Percentiles rank a stretch among this genome's conserved stretches.
Conservation (phyloP, 1,140 invertebrate genomes). For the Bombus polaris region DNA sequence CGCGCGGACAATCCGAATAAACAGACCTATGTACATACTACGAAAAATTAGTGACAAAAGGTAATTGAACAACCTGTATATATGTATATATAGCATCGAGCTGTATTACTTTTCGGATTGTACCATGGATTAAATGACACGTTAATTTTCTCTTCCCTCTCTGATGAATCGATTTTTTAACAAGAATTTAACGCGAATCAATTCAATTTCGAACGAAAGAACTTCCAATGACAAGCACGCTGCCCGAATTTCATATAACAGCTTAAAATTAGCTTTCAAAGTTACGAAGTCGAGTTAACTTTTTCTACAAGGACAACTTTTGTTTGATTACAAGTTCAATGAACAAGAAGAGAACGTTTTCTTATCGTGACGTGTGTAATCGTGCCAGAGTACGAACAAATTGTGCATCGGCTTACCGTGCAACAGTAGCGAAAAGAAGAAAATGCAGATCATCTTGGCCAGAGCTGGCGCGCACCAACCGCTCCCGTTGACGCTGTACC, state of each 20-base stretch:
- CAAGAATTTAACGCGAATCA: background rate
- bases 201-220: background rate
- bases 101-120: background rate
- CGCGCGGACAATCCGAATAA: constrained; percentile 4
- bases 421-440: constrained; percentile 65
- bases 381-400: background rate
- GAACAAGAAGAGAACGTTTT: background rate
- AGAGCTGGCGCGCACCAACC: constrained; percentile 39
- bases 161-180: background rate
- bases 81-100: too few relatives aligned
- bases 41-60: constrained; percentile 14
- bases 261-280: background rate
- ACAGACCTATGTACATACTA: background rate
- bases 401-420: constrained; percentile 62
- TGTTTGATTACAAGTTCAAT: background rate
- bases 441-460: constrained; percentile 67
- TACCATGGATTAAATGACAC: background rate
- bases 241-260: background rate
- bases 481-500: constrained; percentile 48
- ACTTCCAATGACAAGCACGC: background rate
- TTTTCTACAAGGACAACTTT: too few relatives aligned
- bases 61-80: constrained; percentile 11
- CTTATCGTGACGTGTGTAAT: background rate
- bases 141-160: background rate
- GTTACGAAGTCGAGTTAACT: background rate